A percentile compares a stretch with the other conserved stretches of the same genome.
These are phyloP conservation scores for Eulemur macaco DNA, from an alignment of 2,113 vertebrate species.

Conservation along the genomic window DNA sequence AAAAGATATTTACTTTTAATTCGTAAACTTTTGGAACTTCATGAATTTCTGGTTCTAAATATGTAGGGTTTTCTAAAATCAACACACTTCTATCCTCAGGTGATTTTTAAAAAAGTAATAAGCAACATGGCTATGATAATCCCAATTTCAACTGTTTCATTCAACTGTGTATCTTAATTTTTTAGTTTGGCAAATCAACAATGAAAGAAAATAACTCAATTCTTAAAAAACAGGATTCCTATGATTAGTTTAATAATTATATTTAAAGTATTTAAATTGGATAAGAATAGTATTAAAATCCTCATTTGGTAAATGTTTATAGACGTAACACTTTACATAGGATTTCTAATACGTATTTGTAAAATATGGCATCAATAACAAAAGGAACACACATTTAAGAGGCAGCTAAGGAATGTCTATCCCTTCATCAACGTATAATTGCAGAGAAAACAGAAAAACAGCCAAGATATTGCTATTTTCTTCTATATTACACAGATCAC, in stretches of 20 bases:
- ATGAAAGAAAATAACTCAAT: not conserved
- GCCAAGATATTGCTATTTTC: not conserved
- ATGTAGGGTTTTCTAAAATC: constrained; percentile 8
- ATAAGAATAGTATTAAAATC: not conserved
- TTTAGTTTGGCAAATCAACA: not conserved
- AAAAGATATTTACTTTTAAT: not conserved
- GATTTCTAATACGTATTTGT: not conserved
- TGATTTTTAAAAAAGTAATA: not conserved
- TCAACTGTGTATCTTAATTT: not conserved
- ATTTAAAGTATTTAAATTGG: not conserved
- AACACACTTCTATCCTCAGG: not conserved
- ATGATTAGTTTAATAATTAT: not conserved
- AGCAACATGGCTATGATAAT: not conserved
- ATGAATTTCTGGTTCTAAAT: constrained; percentile 4
- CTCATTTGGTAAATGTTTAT: not conserved
- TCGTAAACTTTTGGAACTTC: not conserved
- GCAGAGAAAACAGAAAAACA: not conserved
- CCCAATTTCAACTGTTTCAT: not conserved
- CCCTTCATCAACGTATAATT: not conserved
- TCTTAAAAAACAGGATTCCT: not conserved
- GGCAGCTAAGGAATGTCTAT: not conserved
- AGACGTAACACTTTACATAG: not conserved
- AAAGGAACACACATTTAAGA: not conserved
- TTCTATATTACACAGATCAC: not conserved
- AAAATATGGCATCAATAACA: not conserved